Evolutionary conservation across 1,140 invertebrate species (phyloP).

Genomic region (Aplysia californica): DNA sequence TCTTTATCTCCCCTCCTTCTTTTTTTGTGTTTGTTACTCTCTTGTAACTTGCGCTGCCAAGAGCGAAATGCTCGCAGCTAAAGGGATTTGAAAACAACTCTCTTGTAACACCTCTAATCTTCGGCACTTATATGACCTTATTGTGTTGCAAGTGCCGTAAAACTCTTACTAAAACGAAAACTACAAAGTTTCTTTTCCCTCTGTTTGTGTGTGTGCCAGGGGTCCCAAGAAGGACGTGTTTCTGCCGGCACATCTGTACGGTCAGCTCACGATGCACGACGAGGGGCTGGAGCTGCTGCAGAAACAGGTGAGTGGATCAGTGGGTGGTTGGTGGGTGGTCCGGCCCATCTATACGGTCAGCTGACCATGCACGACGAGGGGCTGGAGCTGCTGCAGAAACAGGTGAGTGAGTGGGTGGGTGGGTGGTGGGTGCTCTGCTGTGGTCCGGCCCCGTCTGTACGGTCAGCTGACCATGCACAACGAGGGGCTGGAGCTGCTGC

Average conservation of each 20-base stretch:
- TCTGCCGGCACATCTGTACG: conserved; percentile 88
- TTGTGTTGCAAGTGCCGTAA: too few species aligned
- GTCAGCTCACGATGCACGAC: conserved; percentile 84
- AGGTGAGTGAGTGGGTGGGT: conserved; percentile 39
- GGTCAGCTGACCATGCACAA: conserved; percentile 86
- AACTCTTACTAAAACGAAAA: too few species aligned
- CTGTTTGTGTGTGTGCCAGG: conserved; percentile 49
- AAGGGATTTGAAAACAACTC: too few species aligned
- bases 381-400: conserved; percentile 74
- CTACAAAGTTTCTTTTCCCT: too few species aligned
- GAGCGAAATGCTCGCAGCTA: too few species aligned
- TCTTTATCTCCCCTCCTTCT: too few species aligned
- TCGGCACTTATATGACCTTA: too few species aligned
- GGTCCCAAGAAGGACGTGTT: conserved; percentile 72
- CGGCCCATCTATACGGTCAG: conserved; percentile 90
- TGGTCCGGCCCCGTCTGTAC: conserved; percentile 85
- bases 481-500: conserved; percentile 77
- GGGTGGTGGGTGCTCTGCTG: neutral
- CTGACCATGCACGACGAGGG: conserved; percentile 83
- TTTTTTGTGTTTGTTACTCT: too few species aligned
- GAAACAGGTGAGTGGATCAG: conserved; percentile 59
- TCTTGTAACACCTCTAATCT: too few species aligned
- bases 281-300: conserved; percentile 78
- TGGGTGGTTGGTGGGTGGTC: conserved; percentile 43
- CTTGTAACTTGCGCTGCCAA: too few species aligned